Conservation (phyloP, 2,113 vertebrate species). For the Pipa parva region DNA sequence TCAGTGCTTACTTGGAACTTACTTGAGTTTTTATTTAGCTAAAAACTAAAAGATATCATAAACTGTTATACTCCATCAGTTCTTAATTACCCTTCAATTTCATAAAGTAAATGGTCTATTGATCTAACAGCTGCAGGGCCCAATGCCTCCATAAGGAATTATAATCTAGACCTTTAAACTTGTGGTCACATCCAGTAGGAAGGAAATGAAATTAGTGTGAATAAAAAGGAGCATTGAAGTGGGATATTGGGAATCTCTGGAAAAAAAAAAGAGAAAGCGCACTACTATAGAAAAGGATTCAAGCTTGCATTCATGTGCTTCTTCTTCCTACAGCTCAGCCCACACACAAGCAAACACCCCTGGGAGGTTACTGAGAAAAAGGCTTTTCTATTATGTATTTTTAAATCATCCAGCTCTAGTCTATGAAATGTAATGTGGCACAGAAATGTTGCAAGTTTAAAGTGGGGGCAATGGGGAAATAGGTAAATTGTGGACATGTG, state of each 20-base stretch:
- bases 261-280: not conserved
- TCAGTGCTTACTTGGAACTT: no score
- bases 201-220: constrained; percentile 11
- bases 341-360: not conserved
- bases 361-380: not conserved
- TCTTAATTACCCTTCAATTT: not conserved
- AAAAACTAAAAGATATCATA: not conserved
- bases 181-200: not conserved
- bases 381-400: not conserved
- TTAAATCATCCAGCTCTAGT: no score
- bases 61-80: not conserved
- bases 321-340: not conserved
- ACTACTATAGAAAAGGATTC: not conserved
- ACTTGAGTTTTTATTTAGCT: no score
- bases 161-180: not conserved
- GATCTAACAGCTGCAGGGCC: not conserved
- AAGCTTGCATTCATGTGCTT: not conserved
- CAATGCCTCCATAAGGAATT: not conserved
- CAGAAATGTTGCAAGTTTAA: no score
- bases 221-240: not conserved
- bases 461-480: no score
- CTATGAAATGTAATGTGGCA: no score
- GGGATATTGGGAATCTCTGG: not conserved
- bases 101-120: not conserved
- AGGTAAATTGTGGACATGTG: no score